These are phyloP conservation scores for Stenichneumon culpator DNA, from an alignment of 2,888 invertebrate genomes.

Conservation along the genomic window DNA sequence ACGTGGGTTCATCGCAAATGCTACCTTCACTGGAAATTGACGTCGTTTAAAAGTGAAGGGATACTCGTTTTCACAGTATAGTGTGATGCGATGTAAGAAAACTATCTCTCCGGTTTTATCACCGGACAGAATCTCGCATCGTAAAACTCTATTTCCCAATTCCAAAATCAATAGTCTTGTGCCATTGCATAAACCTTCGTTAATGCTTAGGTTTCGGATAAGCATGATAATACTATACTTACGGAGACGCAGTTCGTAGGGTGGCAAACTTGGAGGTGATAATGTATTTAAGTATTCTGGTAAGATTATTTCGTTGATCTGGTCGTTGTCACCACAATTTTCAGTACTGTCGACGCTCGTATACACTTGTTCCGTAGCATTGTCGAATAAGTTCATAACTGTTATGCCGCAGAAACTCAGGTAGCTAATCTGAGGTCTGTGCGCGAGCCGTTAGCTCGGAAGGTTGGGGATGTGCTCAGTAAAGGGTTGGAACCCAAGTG, in stretches of 20 bases:
- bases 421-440: no score
- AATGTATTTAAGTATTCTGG: slow-evolving; percentile 63
- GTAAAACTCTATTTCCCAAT: slow-evolving; percentile 49
- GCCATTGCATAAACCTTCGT: slow-evolving; percentile 60
- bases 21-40: slow-evolving; percentile 70
- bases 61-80: slow-evolving; percentile 18
- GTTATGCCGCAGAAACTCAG: no score
- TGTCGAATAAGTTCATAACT: slow-evolving; percentile 63
- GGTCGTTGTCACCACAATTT: slow-evolving; percentile 56
- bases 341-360: slow-evolving; percentile 58
- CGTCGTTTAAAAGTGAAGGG: slow-evolving; percentile 12
- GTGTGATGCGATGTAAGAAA: slow-evolving; percentile 48
- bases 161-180: slow-evolving; percentile 56
- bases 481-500: no score
- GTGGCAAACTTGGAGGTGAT: slow-evolving; percentile 32
- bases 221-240: slow-evolving; percentile 52
- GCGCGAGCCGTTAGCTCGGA: no score
- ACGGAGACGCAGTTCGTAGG: no score
- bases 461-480: no score
- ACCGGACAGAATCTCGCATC: slow-evolving; percentile 69
- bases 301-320: slow-evolving; percentile 49
- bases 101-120: no score
- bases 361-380: slow-evolving; percentile 54
- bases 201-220: slow-evolving; percentile 43
- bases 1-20: slow-evolving; percentile 73